A percentile compares a stretch with the other conserved stretches of the same genome.
These are phyloP conservation scores for Tuta absoluta DNA, from an alignment of 2,888 invertebrate genomes.

Conservation along the genomic window DNA sequence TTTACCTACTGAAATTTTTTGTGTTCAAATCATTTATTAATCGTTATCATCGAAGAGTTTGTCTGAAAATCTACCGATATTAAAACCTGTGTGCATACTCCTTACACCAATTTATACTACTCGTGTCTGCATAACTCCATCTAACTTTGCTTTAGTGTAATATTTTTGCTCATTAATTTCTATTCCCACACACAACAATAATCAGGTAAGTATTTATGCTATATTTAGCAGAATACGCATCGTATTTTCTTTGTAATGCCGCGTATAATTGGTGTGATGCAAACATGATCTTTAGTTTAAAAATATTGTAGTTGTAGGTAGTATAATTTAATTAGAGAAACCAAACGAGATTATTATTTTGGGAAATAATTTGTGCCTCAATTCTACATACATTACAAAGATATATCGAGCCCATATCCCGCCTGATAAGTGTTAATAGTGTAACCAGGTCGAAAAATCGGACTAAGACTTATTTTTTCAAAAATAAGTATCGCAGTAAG, in stretches of 20 bases:
- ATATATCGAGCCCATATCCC: too few species aligned
- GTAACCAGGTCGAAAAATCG: too few species aligned
- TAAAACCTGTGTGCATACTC: neutral
- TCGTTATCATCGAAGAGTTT: too few species aligned
- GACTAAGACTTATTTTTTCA: too few species aligned
- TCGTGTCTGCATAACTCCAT: neutral
- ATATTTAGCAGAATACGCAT: conserved; percentile 6
- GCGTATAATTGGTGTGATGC: conserved; percentile 1
- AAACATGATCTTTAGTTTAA: neutral
- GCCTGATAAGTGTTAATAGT: too few species aligned
- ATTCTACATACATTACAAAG: too few species aligned
- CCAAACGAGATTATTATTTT: too few species aligned
- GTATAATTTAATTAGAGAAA: neutral
- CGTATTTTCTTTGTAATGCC: conserved; percentile 1
- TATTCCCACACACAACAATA: conserved; percentile 17
- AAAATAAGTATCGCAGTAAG: too few species aligned
- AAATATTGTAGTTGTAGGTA: neutral
- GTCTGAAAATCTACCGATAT: too few species aligned
- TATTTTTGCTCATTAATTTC: conserved; percentile 40
- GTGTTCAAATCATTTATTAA: too few species aligned
- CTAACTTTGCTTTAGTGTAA: conserved; percentile 41
- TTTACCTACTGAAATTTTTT: too few species aligned
- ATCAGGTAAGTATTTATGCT: conserved; percentile 4
- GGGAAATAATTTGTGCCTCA: too few species aligned
- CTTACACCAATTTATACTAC: neutral